Evolutionary conservation across 1,140 invertebrate genomes (phyloP).

Genomic region (Drosophila parvula): DNA sequence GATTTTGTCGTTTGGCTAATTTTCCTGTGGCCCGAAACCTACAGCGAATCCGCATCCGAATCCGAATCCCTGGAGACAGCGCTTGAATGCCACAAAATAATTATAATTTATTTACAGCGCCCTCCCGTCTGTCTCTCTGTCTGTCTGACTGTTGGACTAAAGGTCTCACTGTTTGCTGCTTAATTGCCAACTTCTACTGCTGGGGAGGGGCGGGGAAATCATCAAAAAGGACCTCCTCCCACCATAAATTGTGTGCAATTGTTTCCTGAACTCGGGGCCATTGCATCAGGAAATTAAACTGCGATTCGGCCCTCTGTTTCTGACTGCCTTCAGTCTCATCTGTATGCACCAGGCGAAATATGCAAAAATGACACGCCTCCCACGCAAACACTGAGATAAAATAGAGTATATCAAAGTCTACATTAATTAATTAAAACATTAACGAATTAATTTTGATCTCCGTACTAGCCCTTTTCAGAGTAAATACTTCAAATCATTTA

Average conservation of each 20-base stretch:
- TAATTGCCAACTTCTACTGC: constrained; percentile 66
- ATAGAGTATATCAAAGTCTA: neutral
- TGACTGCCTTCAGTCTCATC: constrained; percentile 45
- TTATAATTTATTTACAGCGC: constrained; percentile 76
- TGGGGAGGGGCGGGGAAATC: constrained; percentile 23
- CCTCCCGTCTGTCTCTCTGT: constrained; percentile 33
- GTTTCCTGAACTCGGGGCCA: constrained; percentile 65
- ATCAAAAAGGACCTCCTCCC: constrained; percentile 24
- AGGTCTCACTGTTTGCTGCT: constrained; percentile 56
- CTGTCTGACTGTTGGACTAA: constrained; percentile 35
- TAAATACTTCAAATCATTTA: too few relatives aligned
- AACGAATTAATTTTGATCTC: too few relatives aligned
- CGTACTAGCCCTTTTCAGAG: too few relatives aligned
- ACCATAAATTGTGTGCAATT: constrained; percentile 68
- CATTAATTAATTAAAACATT: too few relatives aligned
- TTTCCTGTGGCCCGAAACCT: constrained; percentile 43
- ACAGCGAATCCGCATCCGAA: neutral
- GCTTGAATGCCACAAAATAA: constrained; percentile 44
- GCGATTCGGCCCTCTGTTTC: constrained; percentile 23
- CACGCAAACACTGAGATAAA: constrained; percentile 16
- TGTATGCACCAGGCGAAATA: constrained; percentile 62
- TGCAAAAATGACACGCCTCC: constrained; percentile 58
- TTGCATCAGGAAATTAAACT: constrained; percentile 58
- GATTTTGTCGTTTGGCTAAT: constrained; percentile 56
- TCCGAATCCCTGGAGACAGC: constrained; percentile 37